phyloP scores from a whole-genome alignment of 2,113 vertebrate genomes.

The Nipponia nippon region DNA sequence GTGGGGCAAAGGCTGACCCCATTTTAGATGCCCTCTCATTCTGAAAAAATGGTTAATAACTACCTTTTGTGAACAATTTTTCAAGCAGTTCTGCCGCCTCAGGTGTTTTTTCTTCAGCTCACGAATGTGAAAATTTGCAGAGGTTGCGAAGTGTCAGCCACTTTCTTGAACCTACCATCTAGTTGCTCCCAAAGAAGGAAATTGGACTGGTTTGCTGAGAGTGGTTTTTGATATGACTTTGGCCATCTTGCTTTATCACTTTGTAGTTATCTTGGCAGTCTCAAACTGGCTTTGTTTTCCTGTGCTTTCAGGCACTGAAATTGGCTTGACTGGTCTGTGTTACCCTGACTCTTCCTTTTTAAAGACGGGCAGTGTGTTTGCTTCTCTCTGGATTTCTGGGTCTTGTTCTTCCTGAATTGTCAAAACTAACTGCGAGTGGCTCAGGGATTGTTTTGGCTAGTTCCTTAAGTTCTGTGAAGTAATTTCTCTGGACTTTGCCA shows the following conservation, averaged over 20 bases:
- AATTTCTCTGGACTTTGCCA: not conserved
- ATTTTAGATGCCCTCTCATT: not conserved
- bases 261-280: not conserved
- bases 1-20: not conserved
- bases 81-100: not conserved
- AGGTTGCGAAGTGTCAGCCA: not conserved
- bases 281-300: not conserved
- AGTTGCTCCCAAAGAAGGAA: not conserved
- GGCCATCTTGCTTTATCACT: not conserved
- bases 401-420: not conserved
- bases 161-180: not conserved
- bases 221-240: not conserved
- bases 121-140: not conserved
- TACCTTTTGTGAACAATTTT: not conserved
- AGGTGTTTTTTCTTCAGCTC: not conserved
- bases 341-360: not conserved
- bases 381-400: not conserved
- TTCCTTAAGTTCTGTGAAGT: not conserved
- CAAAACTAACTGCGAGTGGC: not conserved
- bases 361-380: not conserved
- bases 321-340: not conserved
- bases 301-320: not conserved
- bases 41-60: not conserved
- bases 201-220: not conserved
- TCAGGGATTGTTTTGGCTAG: not conserved